Conservation (phyloP, 2,113 vertebrate species). For the Emydocephalus ijimae region DNA sequence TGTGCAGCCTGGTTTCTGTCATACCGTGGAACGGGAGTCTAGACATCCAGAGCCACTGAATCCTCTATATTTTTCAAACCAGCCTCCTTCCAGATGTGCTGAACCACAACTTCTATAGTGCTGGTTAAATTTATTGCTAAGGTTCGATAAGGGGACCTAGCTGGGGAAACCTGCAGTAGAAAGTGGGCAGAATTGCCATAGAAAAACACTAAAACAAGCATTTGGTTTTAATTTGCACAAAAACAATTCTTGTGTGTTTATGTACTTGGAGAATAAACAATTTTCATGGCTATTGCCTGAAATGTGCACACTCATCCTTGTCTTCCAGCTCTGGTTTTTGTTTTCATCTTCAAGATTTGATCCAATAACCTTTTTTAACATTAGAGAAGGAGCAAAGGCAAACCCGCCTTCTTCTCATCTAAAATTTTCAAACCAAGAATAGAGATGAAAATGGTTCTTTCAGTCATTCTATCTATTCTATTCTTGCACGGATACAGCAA, state of each 20-base stretch:
- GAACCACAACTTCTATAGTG: background rate
- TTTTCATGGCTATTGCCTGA: background rate
- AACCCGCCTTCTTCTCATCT: background rate
- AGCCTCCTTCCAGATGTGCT: background rate
- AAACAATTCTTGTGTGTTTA: background rate
- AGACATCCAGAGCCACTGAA: background rate
- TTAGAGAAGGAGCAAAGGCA: background rate
- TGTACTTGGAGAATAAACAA: background rate
- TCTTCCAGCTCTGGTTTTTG: background rate
- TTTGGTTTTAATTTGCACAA: background rate
- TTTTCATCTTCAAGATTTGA: background rate
- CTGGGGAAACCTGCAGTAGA: background rate
- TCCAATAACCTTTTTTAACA: background rate
- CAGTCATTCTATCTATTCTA: background rate
- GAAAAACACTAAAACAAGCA: background rate
- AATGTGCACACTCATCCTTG: background rate
- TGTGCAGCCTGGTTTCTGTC: no score
- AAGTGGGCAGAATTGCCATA: background rate
- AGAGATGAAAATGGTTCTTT: background rate
- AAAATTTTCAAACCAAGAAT: background rate
- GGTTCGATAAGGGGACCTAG: background rate
- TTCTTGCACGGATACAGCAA: background rate
- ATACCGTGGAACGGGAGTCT: background rate
- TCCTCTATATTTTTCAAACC: background rate
- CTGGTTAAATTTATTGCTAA: background rate